Percentiles rank a stretch among this genome's conserved stretches.
These are phyloP conservation scores for Todus mexicanus DNA, from an alignment of 2,797 vertebrate species.

Conservation along the genomic window DNA sequence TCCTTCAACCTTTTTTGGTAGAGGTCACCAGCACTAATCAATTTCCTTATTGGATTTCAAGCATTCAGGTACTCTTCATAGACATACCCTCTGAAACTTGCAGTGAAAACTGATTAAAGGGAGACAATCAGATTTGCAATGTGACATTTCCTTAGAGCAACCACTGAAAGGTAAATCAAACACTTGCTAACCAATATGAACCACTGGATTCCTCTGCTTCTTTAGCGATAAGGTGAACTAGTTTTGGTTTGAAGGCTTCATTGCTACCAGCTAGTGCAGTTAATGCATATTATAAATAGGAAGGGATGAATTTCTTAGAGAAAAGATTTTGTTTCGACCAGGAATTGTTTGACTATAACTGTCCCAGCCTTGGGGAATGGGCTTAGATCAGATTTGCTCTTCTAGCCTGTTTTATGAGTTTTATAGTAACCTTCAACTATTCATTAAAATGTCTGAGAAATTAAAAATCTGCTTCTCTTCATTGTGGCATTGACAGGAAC, in stretches of 20 bases:
- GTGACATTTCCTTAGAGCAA: not conserved
- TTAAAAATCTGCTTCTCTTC: not conserved
- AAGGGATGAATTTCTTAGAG: not conserved
- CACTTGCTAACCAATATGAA: not conserved
- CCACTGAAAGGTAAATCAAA: not conserved
- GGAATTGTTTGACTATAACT: not conserved
- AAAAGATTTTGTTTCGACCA: not conserved
- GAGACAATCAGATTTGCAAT: not conserved
- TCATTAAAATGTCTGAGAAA: not conserved
- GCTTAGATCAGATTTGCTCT: not conserved
- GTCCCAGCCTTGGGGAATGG: not conserved
- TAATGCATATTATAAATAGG: not conserved
- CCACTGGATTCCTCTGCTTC: not conserved
- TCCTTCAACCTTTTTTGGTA: not conserved
- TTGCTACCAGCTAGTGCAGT: not conserved
- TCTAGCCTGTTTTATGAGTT: not conserved
- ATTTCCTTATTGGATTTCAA: conserved; percentile 31
- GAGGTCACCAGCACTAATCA: conserved; percentile 17
- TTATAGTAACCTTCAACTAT: not conserved
- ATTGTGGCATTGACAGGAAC: not conserved
- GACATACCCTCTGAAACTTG: not conserved
- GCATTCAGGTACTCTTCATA: not conserved
- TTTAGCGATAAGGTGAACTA: not conserved
- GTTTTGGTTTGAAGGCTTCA: not conserved
- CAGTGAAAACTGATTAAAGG: not conserved